A percentile compares a stretch with the other conserved stretches of the same genome.
Conservation (phyloP, 2,888 invertebrate genomes). For the Marronus borbonicus region DNA sequence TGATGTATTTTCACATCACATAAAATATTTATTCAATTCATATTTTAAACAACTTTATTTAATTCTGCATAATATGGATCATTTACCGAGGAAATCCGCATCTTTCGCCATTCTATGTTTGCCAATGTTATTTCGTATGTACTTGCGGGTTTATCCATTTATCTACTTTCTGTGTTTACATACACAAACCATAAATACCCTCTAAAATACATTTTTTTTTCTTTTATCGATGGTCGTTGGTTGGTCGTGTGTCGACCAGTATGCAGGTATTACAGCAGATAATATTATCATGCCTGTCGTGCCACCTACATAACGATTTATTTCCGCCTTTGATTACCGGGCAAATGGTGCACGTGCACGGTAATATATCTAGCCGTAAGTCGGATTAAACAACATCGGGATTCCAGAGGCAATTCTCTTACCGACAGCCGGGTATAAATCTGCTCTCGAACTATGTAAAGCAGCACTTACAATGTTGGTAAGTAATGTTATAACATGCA, state of each 20-base stretch:
- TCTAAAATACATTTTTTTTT: background rate
- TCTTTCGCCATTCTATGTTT: too few relatives aligned
- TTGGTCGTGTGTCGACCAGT: constrained; percentile 33
- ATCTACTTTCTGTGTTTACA: background rate
- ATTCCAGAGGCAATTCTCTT: constrained; percentile 40
- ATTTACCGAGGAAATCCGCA: too few relatives aligned
- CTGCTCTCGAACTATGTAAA: constrained; percentile 16
- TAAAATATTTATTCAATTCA: too few relatives aligned
- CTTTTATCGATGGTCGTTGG: background rate
- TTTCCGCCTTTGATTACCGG: constrained; percentile 45
- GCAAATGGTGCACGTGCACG: constrained; percentile 39
- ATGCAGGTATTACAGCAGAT: constrained; percentile 44
- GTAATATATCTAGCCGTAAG: constrained; percentile 35
- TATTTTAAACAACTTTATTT: too few relatives aligned
- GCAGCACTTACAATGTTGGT: constrained; percentile 13
- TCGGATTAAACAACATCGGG: constrained; percentile 39
- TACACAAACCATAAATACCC: background rate
- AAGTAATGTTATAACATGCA: background rate
- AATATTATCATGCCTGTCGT: constrained; percentile 42
- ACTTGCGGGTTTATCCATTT: background rate
- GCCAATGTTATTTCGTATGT: too few relatives aligned
- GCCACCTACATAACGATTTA: constrained; percentile 49
- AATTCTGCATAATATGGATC: too few relatives aligned
- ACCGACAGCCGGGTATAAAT: background rate
- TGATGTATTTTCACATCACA: too few relatives aligned